phyloP scores from a whole-genome alignment of 2,113 vertebrate genomes.

The Anser cygnoides region DNA sequence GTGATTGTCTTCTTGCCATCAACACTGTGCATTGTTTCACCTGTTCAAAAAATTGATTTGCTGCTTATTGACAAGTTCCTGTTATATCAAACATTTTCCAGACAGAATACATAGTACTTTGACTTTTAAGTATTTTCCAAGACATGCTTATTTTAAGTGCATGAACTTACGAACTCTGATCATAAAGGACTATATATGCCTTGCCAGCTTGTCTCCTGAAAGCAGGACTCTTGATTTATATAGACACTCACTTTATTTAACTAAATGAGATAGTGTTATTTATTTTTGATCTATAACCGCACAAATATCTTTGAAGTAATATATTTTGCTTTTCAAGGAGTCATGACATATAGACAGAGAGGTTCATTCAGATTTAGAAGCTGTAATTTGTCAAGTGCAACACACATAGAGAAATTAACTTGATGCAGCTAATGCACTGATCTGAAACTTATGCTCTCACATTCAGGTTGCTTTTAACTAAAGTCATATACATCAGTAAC shows the following conservation, averaged over 20 bases:
- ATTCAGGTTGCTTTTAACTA: constrained; percentile 2
- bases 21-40: neutral
- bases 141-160: neutral
- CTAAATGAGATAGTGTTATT: constrained; percentile 54
- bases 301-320: constrained; percentile 52
- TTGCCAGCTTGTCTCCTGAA: neutral
- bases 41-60: neutral
- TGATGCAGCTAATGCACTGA: constrained; percentile 39
- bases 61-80: neutral
- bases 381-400: constrained; percentile 53
- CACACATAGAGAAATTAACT: constrained; percentile 42
- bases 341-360: constrained; percentile 26
- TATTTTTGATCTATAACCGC: constrained; percentile 63
- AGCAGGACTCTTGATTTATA: constrained; percentile 58
- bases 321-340: constrained; percentile 57
- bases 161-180: neutral
- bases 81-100: neutral
- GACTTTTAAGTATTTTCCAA: neutral
- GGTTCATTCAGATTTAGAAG: constrained; percentile 42
- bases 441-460: neutral
- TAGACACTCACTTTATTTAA: constrained; percentile 53
- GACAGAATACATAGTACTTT: neutral
- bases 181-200: neutral
- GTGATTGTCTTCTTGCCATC: neutral
- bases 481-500: constrained; percentile 12